These are phyloP conservation scores for Glomeris marginata DNA, from an alignment of 2,888 invertebrate genomes.

Conservation along the genomic window DNA sequence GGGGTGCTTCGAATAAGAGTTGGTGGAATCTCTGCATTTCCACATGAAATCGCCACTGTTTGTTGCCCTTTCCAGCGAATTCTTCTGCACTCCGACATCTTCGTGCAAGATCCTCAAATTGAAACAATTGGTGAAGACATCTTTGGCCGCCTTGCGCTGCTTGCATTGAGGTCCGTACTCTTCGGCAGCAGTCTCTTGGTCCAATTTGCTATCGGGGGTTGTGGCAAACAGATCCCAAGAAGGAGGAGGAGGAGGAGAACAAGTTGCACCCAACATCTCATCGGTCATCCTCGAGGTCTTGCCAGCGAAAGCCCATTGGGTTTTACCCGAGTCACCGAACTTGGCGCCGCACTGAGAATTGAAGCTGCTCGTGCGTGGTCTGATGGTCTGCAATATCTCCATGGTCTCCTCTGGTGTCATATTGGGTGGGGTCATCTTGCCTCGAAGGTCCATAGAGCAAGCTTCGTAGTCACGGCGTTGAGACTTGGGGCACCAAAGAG, in stretches of 20 bases:
- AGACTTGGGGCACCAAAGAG: neutral
- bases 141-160: neutral
- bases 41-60: neutral
- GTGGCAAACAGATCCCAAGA: neutral
- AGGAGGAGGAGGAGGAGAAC: neutral
- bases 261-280: neutral
- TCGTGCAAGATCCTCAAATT: slow-evolving; percentile 5
- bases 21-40: neutral
- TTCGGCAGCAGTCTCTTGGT: neutral
- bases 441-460: neutral
- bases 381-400: slow-evolving; percentile 6
- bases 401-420: slow-evolving; percentile 9
- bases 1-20: neutral
- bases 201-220: neutral
- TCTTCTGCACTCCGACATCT: neutral
- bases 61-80: too few relatives aligned
- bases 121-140: neutral
- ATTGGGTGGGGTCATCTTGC: slow-evolving; percentile 1
- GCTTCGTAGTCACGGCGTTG: neutral
- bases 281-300: neutral
- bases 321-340: neutral
- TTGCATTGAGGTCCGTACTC: neutral
- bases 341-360: neutral
- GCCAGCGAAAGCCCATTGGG: neutral
- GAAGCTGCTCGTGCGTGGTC: neutral